Percentiles rank a stretch among this genome's conserved stretches.
Evolutionary conservation across 92 coral and sea anemone genomes (phyloP).

Genomic region (Parazoanthus atlanticus): DNA sequence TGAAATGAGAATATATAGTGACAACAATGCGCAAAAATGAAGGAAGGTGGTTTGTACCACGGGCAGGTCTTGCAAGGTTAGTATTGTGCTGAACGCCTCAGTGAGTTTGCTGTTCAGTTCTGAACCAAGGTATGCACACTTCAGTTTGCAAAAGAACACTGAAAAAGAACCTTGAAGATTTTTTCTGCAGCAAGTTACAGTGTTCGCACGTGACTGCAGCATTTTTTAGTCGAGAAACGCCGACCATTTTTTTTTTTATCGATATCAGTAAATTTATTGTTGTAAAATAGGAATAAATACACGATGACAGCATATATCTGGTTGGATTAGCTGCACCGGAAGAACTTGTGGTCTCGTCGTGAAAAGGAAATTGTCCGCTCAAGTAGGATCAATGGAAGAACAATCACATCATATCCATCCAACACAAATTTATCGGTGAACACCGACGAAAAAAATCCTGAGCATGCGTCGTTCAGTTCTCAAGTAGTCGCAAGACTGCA

Average conservation of each 20-base stretch:
- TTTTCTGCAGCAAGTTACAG: not conserved
- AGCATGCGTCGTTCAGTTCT: not conserved
- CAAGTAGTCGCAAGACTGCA: not conserved
- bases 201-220: no score
- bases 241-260: no score
- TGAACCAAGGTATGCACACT: not conserved
- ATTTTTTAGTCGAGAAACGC: no score
- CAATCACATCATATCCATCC: no score
- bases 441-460: not conserved
- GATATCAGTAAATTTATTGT: no score
- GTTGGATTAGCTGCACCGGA: not conserved
- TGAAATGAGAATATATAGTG: not conserved
- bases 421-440: not conserved
- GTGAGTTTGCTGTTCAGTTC: not conserved
- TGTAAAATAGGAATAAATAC: not conserved
- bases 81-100: no score
- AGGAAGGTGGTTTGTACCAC: not conserved
- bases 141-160: not conserved
- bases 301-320: not conserved
- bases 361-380: not conserved
- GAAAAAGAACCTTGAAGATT: not conserved
- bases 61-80: no score
- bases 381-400: not conserved
- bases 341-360: not conserved
- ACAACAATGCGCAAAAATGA: not conserved